A percentile compares a stretch with the other conserved stretches of the same genome.
phyloP scores from a whole-genome alignment of 2,113 vertebrate species.

The Odontophorus gujanensis region DNA sequence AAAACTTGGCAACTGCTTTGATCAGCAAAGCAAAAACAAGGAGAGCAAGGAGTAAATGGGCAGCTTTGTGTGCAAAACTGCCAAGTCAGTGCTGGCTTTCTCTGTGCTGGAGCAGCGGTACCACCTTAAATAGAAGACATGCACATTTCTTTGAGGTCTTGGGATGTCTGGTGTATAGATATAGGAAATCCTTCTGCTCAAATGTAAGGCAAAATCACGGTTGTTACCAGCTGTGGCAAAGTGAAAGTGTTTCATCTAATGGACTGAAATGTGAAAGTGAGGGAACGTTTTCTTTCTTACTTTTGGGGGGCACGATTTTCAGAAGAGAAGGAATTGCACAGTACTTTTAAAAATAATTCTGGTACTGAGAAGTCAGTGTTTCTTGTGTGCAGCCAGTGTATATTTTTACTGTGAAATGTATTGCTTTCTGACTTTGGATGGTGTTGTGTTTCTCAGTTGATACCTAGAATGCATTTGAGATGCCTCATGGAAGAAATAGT shows the following conservation, averaged over 20 bases:
- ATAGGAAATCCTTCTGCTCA: neutral
- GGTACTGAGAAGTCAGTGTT: neutral
- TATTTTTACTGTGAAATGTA: neutral
- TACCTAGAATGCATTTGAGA: neutral
- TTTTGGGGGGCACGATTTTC: neutral
- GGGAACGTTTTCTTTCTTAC: neutral
- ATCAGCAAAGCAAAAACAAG: constrained; percentile 93
- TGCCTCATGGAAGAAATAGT: neutral
- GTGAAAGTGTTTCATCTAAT: neutral
- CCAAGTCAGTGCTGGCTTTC: constrained; percentile 78
- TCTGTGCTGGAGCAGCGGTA: neutral
- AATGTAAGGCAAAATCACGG: neutral
- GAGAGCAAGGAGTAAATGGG: constrained; percentile 85
- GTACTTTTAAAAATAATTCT: neutral
- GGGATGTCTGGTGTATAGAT: neutral
- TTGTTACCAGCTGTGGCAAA: neutral
- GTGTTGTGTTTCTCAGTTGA: neutral
- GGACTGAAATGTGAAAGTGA: neutral
- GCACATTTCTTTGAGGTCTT: neutral
- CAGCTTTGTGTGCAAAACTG: constrained; percentile 84
- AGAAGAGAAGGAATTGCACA: neutral
- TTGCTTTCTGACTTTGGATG: neutral
- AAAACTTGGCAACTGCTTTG: constrained; percentile 89
- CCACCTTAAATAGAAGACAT: neutral
- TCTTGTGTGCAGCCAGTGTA: neutral